These are phyloP conservation scores for Oxyruncus cristatus DNA, from an alignment of 2,113 vertebrate genomes.

Conservation along the genomic window DNA sequence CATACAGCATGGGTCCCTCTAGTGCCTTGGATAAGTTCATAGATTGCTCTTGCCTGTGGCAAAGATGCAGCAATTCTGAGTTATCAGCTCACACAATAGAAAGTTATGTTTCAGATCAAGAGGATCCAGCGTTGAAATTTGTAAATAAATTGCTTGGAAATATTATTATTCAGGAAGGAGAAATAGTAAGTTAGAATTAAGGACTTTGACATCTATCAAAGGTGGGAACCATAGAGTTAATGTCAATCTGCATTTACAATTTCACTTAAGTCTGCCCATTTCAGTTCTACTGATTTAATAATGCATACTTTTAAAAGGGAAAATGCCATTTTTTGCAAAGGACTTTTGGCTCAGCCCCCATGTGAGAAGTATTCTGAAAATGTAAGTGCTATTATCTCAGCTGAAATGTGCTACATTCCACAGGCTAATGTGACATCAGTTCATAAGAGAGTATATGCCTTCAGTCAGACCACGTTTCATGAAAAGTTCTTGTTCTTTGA, in stretches of 20 bases:
- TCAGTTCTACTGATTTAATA: background rate
- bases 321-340: background rate
- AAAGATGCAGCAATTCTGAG: background rate
- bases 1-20: background rate
- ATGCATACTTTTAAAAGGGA: background rate
- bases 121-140: background rate
- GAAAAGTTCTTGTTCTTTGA: background rate
- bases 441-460: background rate
- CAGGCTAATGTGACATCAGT: background rate
- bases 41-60: background rate
- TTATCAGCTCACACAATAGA: background rate
- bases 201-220: background rate
- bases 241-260: background rate
- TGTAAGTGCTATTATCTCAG: background rate
- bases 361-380: background rate
- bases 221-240: background rate
- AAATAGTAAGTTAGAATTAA: background rate
- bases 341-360: background rate
- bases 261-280: background rate
- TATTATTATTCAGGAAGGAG: background rate
- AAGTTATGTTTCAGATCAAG: background rate
- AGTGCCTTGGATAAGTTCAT: background rate
- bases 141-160: background rate
- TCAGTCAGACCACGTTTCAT: background rate
- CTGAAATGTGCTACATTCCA: background rate